Base-by-base conservation (phyloP, 2,888 invertebrate species). In the Drosophila longiperda region DNA sequence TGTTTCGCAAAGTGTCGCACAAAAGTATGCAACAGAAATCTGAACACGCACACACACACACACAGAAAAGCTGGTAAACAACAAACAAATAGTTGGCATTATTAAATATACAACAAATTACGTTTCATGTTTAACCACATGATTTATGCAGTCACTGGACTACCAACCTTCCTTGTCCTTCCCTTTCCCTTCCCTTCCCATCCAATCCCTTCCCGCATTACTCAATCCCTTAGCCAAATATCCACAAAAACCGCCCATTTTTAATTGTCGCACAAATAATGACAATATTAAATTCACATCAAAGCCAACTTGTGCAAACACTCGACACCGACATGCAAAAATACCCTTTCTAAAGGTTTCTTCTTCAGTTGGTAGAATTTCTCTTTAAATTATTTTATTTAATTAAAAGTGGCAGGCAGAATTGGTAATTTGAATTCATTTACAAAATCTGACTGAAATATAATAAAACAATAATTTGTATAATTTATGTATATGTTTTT, bases 101-200 rank as follows among this genome's bases (percentile, higher is more conserved):
- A 86, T 87, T 89, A 79, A 89, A 87, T 89, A 85, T 76, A 76
- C 77, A 86, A 76, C 86, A 89, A 89, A 89, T 89, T 87, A 77
- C 75, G 64, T 78, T 89, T 78, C 73, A 88, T 83, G 86, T 89
- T 89, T 78, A 85, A 81, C 81, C 81, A 74, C 83, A 81, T 87
- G 89, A 85, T 86, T 86, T 89, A 86, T 89, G 84, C 87, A 89
- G 70, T 78, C 62, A 62, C 52, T 50, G 54, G 40, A 48, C 29
- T 29, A 58, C 53, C 34, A 40, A 8, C 8, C 29, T 20, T 11
- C 6, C 11, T 6, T 3, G 15, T n/a, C 17, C 12, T 7, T 15
- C 38, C 26, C 49, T 8, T 45, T 15, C 33, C 26, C 20, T 32
- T 36, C 17, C 12, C 29, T 20, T n/a, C n/a, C 29, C 29, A 8